Percentiles rank a stretch among this genome's conserved stretches.
Evolutionary conservation across 2,797 vertebrate genomes (phyloP).

Genomic region (Craterocephalus amniculus): DNA sequence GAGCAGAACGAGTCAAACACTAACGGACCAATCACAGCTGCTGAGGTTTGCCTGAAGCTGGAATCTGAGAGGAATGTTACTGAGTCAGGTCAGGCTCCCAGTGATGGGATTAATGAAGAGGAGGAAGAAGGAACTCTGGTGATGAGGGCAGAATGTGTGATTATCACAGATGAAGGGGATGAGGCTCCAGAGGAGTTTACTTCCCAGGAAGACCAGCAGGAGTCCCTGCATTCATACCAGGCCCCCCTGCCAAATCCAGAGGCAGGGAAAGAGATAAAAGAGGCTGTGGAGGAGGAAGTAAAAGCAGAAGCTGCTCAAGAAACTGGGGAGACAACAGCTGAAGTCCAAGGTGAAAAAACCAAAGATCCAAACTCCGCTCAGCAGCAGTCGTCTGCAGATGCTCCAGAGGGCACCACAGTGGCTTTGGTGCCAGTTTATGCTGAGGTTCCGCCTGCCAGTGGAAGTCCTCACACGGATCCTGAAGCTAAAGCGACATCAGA

Average conservation of each 20-base stretch:
- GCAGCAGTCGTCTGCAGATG: constrained; percentile 21
- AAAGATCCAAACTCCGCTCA: constrained; percentile 17
- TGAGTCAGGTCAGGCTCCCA: constrained; percentile 35
- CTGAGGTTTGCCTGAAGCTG: constrained; percentile 27
- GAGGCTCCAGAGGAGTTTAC: constrained; percentile 50
- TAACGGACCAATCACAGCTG: constrained; percentile 39
- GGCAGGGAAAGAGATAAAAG: constrained; percentile 1
- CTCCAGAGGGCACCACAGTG: constrained; percentile 41
- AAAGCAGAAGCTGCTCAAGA: too few relatives aligned
- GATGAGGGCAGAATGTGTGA: constrained; percentile 80
- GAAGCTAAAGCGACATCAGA: constrained; percentile 14
- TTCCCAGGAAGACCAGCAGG: constrained; percentile 48
- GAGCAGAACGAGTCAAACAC: constrained; percentile 24
- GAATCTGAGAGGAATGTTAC: constrained; percentile 28
- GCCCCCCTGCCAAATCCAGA: constrained; percentile 17
- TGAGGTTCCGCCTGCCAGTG: constrained; percentile 26
- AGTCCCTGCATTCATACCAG: constrained; percentile 14
- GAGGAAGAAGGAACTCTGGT: constrained; percentile 66
- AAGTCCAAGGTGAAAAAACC: constrained; percentile 7
- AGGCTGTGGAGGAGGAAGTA: constrained; percentile 11
- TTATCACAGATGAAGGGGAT: constrained; percentile 79
- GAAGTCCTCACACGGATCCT: constrained; percentile 7
- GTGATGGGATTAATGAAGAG: constrained; percentile 32
- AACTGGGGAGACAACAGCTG: constrained; percentile 7
- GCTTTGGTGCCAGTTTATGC: constrained; percentile 59